A percentile compares a stretch with the other conserved stretches of the same genome.
Evolutionary conservation across 2,113 vertebrate genomes (phyloP).

Genomic region (Peromyscus maniculatus): DNA sequence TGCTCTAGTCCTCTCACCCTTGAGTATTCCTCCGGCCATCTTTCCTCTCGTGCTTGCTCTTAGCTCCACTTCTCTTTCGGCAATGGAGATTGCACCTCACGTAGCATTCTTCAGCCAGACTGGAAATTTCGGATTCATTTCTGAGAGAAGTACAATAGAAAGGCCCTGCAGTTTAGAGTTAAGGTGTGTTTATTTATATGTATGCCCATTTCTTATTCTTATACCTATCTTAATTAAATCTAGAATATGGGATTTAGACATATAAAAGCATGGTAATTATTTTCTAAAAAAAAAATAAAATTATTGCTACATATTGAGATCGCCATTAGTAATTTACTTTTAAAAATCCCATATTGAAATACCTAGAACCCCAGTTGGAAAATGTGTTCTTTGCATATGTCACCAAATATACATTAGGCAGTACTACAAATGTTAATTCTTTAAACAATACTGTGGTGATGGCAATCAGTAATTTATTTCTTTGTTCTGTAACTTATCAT

Average conservation of each 20-base stretch:
- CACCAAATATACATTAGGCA: slow-evolving; percentile 74
- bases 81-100: slow-evolving; percentile 49
- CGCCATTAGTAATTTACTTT: slow-evolving; percentile 73
- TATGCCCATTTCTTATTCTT: slow-evolving; percentile 76
- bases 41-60: slow-evolving; percentile 48
- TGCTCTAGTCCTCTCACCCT: slow-evolving; percentile 18
- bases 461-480: slow-evolving; percentile 85
- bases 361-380: slow-evolving; percentile 78
- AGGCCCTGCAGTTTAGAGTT: slow-evolving; percentile 76
- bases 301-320: slow-evolving; percentile 72
- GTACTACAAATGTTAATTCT: slow-evolving; percentile 79
- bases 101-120: slow-evolving; percentile 60
- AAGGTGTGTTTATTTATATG: slow-evolving; percentile 74
- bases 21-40: slow-evolving; percentile 26
- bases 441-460: slow-evolving; percentile 83
- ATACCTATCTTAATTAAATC: slow-evolving; percentile 72
- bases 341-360: slow-evolving; percentile 69
- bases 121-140: slow-evolving; percentile 64
- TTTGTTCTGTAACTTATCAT: slow-evolving; percentile 83
- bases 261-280: slow-evolving; percentile 80
- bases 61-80: slow-evolving; percentile 57
- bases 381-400: slow-evolving; percentile 73
- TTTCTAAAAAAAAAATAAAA: slow-evolving; percentile 78
- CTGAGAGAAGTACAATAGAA: slow-evolving; percentile 69
- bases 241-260: slow-evolving; percentile 75